phyloP scores from a whole-genome alignment of 2,888 invertebrate genomes.

The Melanostoma scalare region DNA sequence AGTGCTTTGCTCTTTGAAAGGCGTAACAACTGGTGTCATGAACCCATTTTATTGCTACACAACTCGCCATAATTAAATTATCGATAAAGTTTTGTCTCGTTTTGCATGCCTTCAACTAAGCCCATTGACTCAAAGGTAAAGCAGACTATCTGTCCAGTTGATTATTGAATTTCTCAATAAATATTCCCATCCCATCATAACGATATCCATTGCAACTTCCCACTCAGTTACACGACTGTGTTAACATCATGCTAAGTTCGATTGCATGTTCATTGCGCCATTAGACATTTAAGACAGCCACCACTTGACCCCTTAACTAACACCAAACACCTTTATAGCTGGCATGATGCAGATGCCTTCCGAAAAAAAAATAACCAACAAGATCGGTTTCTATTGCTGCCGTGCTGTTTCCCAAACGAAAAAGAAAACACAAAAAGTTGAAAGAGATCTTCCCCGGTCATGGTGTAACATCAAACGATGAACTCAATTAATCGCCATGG shows the following conservation, averaged over 20 bases:
- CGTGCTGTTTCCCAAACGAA: constrained; percentile 19
- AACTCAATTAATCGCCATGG: constrained; percentile 69
- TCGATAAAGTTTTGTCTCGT: no score
- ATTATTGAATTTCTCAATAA: no score
- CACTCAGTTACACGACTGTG: constrained; percentile 40
- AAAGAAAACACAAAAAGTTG: not conserved
- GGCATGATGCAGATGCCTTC: constrained; percentile 28
- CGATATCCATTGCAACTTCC: not conserved
- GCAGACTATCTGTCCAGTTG: no score
- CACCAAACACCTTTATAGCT: constrained; percentile 40
- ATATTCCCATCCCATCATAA: no score
- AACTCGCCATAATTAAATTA: no score
- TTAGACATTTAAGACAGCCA: constrained; percentile 61
- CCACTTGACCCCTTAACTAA: constrained; percentile 58
- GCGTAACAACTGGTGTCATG: no score
- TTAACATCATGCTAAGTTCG: constrained; percentile 33
- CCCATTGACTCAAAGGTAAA: no score
- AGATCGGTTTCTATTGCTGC: constrained; percentile 30
- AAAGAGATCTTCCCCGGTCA: constrained; percentile 59
- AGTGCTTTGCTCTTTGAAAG: no score
- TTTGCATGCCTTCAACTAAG: no score
- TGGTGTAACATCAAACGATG: constrained; percentile 71
- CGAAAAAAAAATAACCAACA: not conserved
- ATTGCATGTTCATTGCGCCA: constrained; percentile 65
- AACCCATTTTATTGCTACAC: no score